A percentile compares a stretch with the other conserved stretches of the same genome.
Evolutionary conservation across 2,113 vertebrate genomes (phyloP).

Genomic region (Pelusios castaneus): DNA sequence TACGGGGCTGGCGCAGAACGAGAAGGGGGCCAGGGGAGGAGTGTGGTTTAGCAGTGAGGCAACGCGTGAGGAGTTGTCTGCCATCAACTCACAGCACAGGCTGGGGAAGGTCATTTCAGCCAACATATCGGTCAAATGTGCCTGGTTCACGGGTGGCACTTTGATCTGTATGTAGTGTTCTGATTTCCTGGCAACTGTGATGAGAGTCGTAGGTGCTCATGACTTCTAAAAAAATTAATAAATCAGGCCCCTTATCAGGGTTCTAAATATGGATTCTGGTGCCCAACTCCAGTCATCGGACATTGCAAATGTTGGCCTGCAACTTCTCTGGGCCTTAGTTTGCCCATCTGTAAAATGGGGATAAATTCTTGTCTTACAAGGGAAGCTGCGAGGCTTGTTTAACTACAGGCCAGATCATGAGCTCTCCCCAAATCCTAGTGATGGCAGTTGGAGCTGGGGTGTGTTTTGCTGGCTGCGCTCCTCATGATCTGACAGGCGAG

Average conservation of each 20-base stretch:
- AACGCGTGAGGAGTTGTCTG: not conserved
- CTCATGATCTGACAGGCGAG: not conserved
- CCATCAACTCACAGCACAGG: not conserved
- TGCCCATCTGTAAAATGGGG: not conserved
- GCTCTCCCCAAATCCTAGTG: not conserved
- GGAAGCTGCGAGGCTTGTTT: not conserved
- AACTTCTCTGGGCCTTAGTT: not conserved
- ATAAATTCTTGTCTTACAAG: not conserved
- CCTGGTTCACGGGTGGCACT: not conserved
- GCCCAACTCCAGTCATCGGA: accelerated
- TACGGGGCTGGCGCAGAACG: not conserved
- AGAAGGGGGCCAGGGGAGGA: not conserved
- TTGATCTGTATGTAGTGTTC: not conserved
- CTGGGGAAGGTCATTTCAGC: not conserved
- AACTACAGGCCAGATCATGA: not conserved
- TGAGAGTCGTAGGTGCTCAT: not conserved
- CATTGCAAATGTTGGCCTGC: not conserved
- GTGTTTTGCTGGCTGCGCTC: not conserved
- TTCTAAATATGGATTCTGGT: not conserved
- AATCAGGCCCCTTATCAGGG: not conserved
- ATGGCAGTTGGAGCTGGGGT: accelerated
- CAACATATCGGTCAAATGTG: not conserved
- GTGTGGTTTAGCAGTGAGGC: not conserved
- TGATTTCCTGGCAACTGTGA: not conserved
- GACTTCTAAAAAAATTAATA: not conserved